Percentiles rank a stretch among this genome's conserved stretches.
Conservation (phyloP, 2,113 vertebrate species). For the Heliornis fulica region DNA sequence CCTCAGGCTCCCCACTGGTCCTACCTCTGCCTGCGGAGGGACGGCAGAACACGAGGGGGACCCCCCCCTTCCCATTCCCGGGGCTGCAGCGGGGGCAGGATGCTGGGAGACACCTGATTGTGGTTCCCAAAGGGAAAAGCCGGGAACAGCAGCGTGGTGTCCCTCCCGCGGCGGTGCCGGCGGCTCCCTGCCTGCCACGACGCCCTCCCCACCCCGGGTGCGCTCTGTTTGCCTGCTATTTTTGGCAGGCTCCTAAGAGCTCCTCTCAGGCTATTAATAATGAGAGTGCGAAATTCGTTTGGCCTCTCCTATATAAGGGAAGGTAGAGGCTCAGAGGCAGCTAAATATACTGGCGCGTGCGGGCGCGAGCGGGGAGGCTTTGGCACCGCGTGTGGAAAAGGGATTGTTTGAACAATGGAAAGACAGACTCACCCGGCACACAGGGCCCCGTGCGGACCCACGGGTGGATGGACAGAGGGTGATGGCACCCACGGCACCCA, state of each 20-base stretch:
- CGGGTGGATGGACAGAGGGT: not conserved
- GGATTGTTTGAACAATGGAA: slow-evolving; percentile 64
- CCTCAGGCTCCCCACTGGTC: not conserved
- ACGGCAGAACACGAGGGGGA: not conserved
- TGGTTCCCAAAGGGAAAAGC: not conserved
- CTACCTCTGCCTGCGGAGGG: not conserved
- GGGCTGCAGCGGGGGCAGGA: not conserved
- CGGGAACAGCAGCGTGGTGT: not conserved
- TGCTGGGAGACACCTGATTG: not conserved
- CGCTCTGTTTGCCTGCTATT: slow-evolving; percentile 67
- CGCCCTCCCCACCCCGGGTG: slow-evolving; percentile 29
- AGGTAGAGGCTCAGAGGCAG: slow-evolving; percentile 68
- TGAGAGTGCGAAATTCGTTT: slow-evolving; percentile 69
- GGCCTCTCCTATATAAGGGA: slow-evolving; percentile 77
- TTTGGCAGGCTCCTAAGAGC: slow-evolving; percentile 66
- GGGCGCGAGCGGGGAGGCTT: slow-evolving; percentile 10
- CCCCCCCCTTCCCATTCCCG: not conserved
- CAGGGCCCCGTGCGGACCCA: not conserved
- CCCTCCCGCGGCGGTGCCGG: not conserved
- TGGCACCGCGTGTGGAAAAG: slow-evolving; percentile 67
- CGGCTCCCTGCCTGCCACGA: not conserved
- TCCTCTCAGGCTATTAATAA: slow-evolving; percentile 67
- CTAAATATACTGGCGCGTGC: slow-evolving; percentile 58
- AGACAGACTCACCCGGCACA: not conserved
- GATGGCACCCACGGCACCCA: accelerated